Evolutionary conservation across 2,797 vertebrate genomes (phyloP).

Genomic region (Varecia variegata): DNA sequence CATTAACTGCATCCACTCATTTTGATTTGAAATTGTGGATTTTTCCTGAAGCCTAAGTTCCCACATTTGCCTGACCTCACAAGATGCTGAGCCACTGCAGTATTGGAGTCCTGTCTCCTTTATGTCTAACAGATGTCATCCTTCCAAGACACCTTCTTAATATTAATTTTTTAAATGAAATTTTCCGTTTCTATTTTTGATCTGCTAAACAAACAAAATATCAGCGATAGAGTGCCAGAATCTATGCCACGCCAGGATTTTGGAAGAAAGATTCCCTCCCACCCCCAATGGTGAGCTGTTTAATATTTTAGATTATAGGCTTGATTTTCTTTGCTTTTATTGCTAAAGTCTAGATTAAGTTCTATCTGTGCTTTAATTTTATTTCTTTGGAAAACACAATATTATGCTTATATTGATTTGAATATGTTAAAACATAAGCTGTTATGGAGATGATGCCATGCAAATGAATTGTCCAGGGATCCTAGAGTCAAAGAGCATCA

Average conservation of each 20-base stretch:
- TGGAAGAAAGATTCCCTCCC: neutral
- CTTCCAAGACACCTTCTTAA: neutral
- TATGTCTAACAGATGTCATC: neutral
- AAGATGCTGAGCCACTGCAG: neutral
- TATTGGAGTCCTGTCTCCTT: neutral
- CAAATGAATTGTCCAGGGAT: neutral
- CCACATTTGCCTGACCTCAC: rapidly evolving
- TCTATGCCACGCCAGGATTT: neutral
- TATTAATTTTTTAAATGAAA: neutral
- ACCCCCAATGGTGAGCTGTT: neutral
- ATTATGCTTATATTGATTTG: neutral
- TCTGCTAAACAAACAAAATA: neutral
- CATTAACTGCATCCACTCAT: neutral
- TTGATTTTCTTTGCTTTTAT: conserved; percentile 56
- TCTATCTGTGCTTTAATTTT: neutral
- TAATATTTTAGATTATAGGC: neutral
- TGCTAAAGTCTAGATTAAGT: neutral
- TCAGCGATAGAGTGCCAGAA: neutral
- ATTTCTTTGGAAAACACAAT: conserved; percentile 35
- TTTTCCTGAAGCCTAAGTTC: neutral
- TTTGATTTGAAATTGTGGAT: neutral
- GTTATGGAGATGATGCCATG: neutral
- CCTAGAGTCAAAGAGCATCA: neutral
- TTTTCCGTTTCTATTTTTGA: neutral
- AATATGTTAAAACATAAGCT: conserved; percentile 28